Conservation (phyloP, 64 coral and sea anemone genomes). For the Astreopora myriophthalma region DNA sequence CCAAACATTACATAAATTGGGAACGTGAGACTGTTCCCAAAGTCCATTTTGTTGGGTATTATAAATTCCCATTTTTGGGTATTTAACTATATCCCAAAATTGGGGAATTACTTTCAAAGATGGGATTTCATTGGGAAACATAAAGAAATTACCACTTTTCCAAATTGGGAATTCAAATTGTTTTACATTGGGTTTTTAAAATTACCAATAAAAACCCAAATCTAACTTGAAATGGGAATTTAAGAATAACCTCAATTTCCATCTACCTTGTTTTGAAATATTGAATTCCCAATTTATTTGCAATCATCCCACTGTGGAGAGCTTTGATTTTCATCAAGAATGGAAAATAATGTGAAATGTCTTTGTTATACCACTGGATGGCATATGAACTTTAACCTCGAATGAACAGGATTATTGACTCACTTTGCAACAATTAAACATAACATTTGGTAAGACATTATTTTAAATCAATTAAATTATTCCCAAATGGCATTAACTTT, state of each 20-base stretch:
- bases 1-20: slow-evolving; percentile 30
- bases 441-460: too few relatives aligned
- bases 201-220: background rate
- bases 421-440: too few relatives aligned
- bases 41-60: slow-evolving; percentile 60
- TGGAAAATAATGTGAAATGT: too few relatives aligned
- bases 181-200: background rate
- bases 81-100: slow-evolving; percentile 33
- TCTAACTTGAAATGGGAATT: background rate
- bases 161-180: slow-evolving; percentile 40
- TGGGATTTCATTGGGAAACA: slow-evolving; percentile 58
- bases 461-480: too few relatives aligned
- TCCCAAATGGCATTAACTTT: too few relatives aligned
- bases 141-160: slow-evolving; percentile 18
- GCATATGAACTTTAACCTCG: too few relatives aligned
- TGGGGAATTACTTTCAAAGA: slow-evolving; percentile 26
- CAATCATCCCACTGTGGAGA: background rate
- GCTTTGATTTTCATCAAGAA: background rate
- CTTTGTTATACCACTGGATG: too few relatives aligned
- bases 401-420: too few relatives aligned
- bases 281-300: background rate
- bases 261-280: background rate
- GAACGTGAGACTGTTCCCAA: slow-evolving; percentile 62
- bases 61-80: slow-evolving; percentile 55
- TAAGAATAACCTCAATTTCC: background rate